Evolutionary conservation across 1,140 invertebrate species (phyloP), one percentile per base, ranked within the genome.

Genomic region (Spodoptera frugiperda): DNA sequence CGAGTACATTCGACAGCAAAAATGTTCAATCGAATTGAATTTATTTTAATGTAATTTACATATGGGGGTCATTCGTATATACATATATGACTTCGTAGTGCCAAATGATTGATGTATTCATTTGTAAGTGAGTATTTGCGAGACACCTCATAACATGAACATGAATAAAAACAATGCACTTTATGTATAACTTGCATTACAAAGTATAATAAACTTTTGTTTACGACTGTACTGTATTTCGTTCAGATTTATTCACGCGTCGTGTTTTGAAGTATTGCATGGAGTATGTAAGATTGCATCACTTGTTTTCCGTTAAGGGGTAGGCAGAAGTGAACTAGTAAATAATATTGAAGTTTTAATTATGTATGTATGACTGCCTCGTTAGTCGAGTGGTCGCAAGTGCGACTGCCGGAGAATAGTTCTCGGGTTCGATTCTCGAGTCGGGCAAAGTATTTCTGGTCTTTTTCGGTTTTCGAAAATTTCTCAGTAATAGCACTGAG

Each of bases 141-240:
- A 54, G 75, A 81, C 84, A 83, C 84, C 84, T 81, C 77, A 79
- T 82, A 82, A 61, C 77, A 39, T 49, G 79, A 63, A 84, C 82
- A 85, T 85, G 82, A 82, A 83, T 87, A 81, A 85, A 84, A 85
- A 87, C 85, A 87, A 87, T 87, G 79, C 78, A 54, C 71, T 79
- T 79, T 63, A 39, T 82, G 82, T 81, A 84, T 81, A 83, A 74
- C 73, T 80, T 80, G 71, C 67, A 86, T 87, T 87, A 82, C 77
- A 83, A 84, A 84, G 82, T 84, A 86, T 84, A 82, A 84, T 84
- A 78, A 39, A 78, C 73, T 78, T 76, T 59, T 72, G 71, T 78
- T 71, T 75, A 78, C 70, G 76, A 15, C 44, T 46, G 75, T 76
- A 33, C 57, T 74, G 71, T 85, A 80, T 81, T 81, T 82, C 84